These are phyloP conservation scores for Ciconia maguari DNA, from an alignment of 2,113 vertebrate species.

Conservation along the genomic window DNA sequence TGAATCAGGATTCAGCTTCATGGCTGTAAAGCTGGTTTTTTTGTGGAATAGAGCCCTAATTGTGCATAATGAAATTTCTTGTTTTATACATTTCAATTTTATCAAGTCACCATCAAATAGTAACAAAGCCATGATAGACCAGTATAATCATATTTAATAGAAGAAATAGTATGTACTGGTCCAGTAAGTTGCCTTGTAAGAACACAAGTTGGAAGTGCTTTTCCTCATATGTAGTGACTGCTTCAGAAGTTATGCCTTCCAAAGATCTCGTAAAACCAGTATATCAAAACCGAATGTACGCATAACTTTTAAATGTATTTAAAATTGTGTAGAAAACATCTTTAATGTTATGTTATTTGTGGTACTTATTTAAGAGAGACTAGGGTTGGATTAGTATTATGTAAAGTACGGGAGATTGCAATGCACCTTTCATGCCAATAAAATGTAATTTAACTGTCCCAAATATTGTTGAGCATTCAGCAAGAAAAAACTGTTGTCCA, in stretches of 20 bases:
- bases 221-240: constrained; percentile 72
- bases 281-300: constrained; percentile 76
- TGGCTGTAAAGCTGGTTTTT: constrained; percentile 30
- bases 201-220: constrained; percentile 74
- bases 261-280: constrained; percentile 72
- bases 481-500: constrained; percentile 78
- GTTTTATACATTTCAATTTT: constrained; percentile 73
- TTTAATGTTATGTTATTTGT: constrained; percentile 80
- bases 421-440: constrained; percentile 92
- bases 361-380: constrained; percentile 83
- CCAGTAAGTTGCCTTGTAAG: constrained; percentile 82
- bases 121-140: constrained; percentile 79
- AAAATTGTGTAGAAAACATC: constrained; percentile 76
- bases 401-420: constrained; percentile 93
- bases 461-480: constrained; percentile 81
- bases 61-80: constrained; percentile 61
- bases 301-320: constrained; percentile 77
- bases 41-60: constrained; percentile 67
- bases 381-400: constrained; percentile 82
- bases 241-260: constrained; percentile 76
- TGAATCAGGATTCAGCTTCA: constrained; percentile 67
- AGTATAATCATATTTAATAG: constrained; percentile 77
- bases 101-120: constrained; percentile 68
- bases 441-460: constrained; percentile 82
- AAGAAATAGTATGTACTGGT: constrained; percentile 77